These are phyloP conservation scores for Parthenolecanium corni DNA, from an alignment of 2,888 invertebrate species.

Conservation along the genomic window DNA sequence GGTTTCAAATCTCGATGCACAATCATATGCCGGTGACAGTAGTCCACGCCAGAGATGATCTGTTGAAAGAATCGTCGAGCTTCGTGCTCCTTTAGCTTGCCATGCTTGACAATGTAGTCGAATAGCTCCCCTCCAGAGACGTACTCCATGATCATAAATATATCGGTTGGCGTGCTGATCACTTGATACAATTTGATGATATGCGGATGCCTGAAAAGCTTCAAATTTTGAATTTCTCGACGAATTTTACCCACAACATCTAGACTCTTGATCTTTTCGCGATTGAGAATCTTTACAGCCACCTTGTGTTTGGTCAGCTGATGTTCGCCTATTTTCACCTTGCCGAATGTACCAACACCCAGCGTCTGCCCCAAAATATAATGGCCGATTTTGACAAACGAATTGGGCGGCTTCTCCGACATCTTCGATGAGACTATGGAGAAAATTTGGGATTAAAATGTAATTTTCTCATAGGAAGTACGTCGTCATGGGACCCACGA, in stretches of 20 bases:
- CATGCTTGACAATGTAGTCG: constrained; percentile 98
- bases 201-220: constrained; percentile 98
- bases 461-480: too few species aligned
- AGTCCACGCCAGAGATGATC: constrained; percentile 97
- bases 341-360: constrained; percentile 97
- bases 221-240: constrained; percentile 96
- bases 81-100: constrained; percentile 93
- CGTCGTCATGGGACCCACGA: too few species aligned
- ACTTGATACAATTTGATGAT: constrained; percentile 94
- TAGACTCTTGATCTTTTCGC: constrained; percentile 95
- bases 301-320: constrained; percentile 96
- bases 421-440: too few species aligned
- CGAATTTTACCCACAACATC: constrained; percentile 99
- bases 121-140: constrained; percentile 98
- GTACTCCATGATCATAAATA: constrained; percentile 99
- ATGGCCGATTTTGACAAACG: constrained; percentile 89
- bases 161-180: constrained; percentile 97
- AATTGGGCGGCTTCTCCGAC: constrained; percentile 24
- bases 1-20: constrained; percentile 97
- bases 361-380: constrained; percentile 87
- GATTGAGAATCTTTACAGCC: constrained; percentile 94
- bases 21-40: constrained; percentile 99
- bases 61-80: constrained; percentile 98
- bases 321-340: constrained; percentile 98
- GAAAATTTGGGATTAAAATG: too few species aligned